Conservation (phyloP, 2,888 invertebrate species). For the Nipponacmea schrenckii region DNA sequence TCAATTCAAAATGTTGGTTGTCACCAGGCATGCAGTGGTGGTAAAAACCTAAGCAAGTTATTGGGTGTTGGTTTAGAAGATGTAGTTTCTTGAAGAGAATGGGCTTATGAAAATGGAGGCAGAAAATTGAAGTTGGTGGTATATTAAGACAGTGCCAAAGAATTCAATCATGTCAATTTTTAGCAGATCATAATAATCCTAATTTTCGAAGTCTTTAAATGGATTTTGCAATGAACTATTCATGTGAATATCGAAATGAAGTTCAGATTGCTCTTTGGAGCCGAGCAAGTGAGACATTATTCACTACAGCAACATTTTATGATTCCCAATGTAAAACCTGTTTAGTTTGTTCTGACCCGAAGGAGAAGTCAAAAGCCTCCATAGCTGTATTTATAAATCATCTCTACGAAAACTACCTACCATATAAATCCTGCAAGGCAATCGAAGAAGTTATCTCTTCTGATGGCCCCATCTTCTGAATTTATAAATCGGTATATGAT, state of each 20-base stretch:
- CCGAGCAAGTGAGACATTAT: slow-evolving; percentile 15
- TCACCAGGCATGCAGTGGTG: background rate
- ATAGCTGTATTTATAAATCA: background rate
- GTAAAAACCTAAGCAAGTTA: too few species aligned
- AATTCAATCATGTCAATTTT: slow-evolving; percentile 4
- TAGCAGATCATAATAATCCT: background rate
- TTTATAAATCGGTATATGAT: slow-evolving; percentile 23
- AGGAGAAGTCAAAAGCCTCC: slow-evolving; percentile 17
- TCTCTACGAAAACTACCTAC: background rate
- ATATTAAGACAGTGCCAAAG: background rate
- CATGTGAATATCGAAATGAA: slow-evolving; percentile 25
- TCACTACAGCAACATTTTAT: slow-evolving; percentile 11
- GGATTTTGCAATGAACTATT: slow-evolving; percentile 23
- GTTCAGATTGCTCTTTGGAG: slow-evolving; percentile 19
- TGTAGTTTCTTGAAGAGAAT: background rate
- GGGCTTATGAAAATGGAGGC: background rate
- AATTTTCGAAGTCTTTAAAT: background rate
- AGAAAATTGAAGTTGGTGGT: background rate
- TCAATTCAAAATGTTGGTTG: slow-evolving; percentile 10
- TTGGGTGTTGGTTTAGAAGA: background rate
- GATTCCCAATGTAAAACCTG: slow-evolving; percentile 11
- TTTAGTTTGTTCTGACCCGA: slow-evolving; percentile 19
- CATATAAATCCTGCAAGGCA: too few species aligned
- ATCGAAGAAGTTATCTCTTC: background rate
- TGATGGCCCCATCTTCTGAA: slow-evolving; percentile 19